Percentiles rank a stretch among this genome's conserved stretches.
Conservation (phyloP, 2,888 invertebrate species). For the Osmoderma eremita region DNA sequence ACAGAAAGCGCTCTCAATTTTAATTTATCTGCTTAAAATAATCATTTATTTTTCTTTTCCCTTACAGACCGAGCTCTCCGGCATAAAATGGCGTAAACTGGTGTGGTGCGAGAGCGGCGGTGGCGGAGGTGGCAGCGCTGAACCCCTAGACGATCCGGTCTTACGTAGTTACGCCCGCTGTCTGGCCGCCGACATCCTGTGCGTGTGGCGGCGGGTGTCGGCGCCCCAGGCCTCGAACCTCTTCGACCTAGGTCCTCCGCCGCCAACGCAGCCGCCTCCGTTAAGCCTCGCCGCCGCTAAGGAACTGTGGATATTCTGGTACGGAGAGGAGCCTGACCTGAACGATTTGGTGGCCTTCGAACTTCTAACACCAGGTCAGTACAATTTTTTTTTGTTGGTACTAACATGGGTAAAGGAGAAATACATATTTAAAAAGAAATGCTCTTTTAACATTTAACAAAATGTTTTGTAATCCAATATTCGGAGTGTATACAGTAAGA, state of each 20-base stretch:
- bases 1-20: no score
- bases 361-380: constrained; percentile 86
- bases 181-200: constrained; percentile 93
- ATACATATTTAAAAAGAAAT: no score
- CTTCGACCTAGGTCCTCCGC: constrained; percentile 66
- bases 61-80: constrained; percentile 97
- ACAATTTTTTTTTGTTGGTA: not conserved
- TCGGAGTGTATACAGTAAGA: no score
- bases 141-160: constrained; percentile 90
- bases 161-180: constrained; percentile 91
- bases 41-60: constrained; percentile 44
- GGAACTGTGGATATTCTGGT: constrained; percentile 99
- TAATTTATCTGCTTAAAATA: no score
- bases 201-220: constrained; percentile 95
- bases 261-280: constrained; percentile 72
- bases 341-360: constrained; percentile 85
- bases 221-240: constrained; percentile 65
- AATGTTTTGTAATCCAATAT: no score
- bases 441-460: no score
- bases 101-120: constrained; percentile 80
- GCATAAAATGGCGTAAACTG: constrained; percentile 98
- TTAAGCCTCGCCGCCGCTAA: constrained; percentile 88
- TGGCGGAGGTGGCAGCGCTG: constrained; percentile 65
- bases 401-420: no score
- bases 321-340: constrained; percentile 95